Evolutionary conservation across 2,888 invertebrate genomes (phyloP), one percentile per base, ranked within the genome.

Genomic region (Ectemnius lituratus): DNA sequence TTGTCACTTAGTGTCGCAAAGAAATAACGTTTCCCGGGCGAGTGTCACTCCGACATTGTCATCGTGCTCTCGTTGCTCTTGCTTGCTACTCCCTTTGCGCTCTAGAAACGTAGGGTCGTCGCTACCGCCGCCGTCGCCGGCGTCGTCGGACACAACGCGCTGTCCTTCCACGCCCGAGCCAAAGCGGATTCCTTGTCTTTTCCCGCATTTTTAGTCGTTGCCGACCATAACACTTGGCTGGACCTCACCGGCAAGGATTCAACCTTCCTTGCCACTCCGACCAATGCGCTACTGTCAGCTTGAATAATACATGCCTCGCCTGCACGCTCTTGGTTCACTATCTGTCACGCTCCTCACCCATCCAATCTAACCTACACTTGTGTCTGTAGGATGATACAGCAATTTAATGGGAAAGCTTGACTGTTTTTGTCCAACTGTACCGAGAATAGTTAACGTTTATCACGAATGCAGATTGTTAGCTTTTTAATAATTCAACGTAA

Each of bases 221-320:
- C 73, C 67, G 47, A 68, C 76, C 78, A 70, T 75, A 67, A 73
- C 70, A 77, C 83, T 80, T 80, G 16, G 16, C 58, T 18, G 23
- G 58, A n/a, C 18, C 13, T 20, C 37, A 56, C 67, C 70, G 67
- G 80, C 76, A 80, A 11, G 73, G 52, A 71, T 70, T 64, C 62
- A 68, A 65, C 80, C 79, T 83, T 68, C 73, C 79, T 78, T 73
- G 81, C 81, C 84, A 84, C 52, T 14, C 16, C n/a, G 52, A 52
- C 81, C 74, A 37, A 8, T 37, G 82, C 85, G 80, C 85, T 78
- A 83, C 86, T 86, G 89, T 89, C 88, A 88, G 82, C 73, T 85
- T 90, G 89, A 89, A 89, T 90, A 90, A 90, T 90, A 87, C 87
- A 87, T 88, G 86, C 87, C 37, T 37, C 37, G 5, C 37, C 8